A percentile compares a stretch with the other conserved stretches of the same genome.
Evolutionary conservation across 2,113 vertebrate genomes (phyloP).

Genomic region (Loxodonta africana): DNA sequence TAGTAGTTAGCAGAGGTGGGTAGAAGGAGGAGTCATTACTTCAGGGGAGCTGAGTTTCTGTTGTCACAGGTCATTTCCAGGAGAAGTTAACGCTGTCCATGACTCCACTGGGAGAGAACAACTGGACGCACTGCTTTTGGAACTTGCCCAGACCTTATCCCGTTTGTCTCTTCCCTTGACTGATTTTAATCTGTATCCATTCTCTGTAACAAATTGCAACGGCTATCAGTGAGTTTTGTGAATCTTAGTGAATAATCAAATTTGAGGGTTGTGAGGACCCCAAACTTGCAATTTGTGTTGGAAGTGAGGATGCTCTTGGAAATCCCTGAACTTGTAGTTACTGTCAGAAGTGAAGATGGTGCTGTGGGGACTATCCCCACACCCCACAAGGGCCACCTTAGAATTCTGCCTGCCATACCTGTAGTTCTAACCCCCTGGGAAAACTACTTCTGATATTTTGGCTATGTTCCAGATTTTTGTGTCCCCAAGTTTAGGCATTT

Average conservation of each 20-base stretch:
- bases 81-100: too few relatives aligned
- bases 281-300: background rate
- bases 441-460: background rate
- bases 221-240: background rate
- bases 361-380: background rate
- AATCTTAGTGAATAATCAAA: background rate
- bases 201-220: background rate
- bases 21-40: too few relatives aligned
- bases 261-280: too few relatives aligned
- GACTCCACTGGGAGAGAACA: too few relatives aligned
- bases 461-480: background rate
- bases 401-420: background rate
- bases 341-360: background rate
- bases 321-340: too few relatives aligned
- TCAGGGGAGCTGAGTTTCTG: too few relatives aligned
- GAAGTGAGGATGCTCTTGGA: too few relatives aligned
- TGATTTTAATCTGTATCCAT: background rate
- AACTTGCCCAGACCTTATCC: too few relatives aligned
- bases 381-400: background rate
- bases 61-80: too few relatives aligned
- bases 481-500: background rate
- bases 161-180: too few relatives aligned
- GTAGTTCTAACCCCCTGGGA: background rate
- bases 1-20: too few relatives aligned
- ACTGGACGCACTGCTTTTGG: too few relatives aligned